These are phyloP conservation scores for Dryocosmus kuriphilus DNA, from an alignment of 2,888 invertebrate genomes.

Conservation along the genomic window DNA sequence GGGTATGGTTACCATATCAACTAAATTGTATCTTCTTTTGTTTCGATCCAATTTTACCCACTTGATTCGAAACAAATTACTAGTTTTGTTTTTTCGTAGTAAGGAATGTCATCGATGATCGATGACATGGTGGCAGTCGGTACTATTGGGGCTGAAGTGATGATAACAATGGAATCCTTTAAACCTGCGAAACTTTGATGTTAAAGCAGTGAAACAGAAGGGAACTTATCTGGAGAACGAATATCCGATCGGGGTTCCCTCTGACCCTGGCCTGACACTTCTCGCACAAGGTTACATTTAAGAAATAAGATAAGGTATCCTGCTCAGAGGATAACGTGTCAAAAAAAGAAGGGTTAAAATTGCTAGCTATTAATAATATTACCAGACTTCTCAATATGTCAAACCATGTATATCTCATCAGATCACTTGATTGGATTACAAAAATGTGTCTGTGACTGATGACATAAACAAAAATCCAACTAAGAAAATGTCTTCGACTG, in stretches of 20 bases:
- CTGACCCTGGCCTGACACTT: background rate
- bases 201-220: background rate
- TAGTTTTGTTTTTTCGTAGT: too few species aligned
- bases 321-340: background rate
- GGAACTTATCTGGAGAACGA: conserved; percentile 3
- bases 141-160: background rate
- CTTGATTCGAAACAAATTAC: too few species aligned
- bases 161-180: conserved; percentile 28
- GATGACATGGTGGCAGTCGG: background rate
- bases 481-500: too few species aligned
- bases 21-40: too few species aligned
- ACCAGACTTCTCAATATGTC: too few species aligned
- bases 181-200: background rate
- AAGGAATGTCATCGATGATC: too few species aligned
- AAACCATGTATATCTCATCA: too few species aligned
- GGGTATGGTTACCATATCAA: too few species aligned
- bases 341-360: background rate
- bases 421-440: too few species aligned
- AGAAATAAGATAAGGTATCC: background rate
- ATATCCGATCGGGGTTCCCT: background rate
- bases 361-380: background rate
- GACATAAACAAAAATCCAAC: too few species aligned
- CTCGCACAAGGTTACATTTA: background rate
- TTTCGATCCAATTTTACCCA: too few species aligned
- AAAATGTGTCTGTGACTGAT: too few species aligned